These are phyloP conservation scores for Cryptomyrus ogoouensis DNA, from an alignment of 2,113 vertebrate species.

Conservation along the genomic window DNA sequence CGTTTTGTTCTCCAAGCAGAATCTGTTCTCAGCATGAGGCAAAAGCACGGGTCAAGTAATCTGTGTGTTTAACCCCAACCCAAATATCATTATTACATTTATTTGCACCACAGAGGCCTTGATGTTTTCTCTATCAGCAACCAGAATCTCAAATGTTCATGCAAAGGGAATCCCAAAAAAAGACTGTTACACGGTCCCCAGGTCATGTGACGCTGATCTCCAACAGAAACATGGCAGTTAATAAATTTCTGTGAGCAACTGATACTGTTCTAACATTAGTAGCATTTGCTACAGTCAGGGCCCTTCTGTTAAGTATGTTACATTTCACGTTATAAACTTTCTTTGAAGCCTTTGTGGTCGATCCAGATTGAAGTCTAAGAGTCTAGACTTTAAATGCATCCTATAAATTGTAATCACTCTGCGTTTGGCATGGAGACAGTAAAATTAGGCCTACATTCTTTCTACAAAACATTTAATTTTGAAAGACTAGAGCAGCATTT, in stretches of 20 bases:
- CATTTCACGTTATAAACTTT: background rate
- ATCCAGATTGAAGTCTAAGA: background rate
- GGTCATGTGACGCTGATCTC: background rate
- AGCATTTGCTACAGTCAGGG: background rate
- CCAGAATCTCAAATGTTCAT: background rate
- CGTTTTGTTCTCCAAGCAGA: background rate
- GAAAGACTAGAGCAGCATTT: background rate
- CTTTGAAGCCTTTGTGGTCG: background rate
- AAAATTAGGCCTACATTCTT: background rate
- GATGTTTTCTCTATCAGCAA: background rate
- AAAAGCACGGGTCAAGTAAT: background rate
- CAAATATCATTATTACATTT: background rate
- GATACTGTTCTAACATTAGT: background rate
- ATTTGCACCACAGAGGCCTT: background rate
- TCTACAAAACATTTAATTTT: background rate
- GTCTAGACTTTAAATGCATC: background rate
- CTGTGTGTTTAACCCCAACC: background rate
- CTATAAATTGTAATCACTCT: background rate
- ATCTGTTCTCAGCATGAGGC: background rate
- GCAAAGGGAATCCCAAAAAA: background rate
- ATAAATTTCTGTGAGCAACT: background rate
- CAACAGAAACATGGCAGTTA: background rate
- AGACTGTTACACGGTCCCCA: background rate
- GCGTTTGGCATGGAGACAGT: background rate
- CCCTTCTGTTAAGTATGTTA: background rate